Base-by-base conservation (phyloP, 1,140 invertebrate genomes). In the Drosophila ercepeae region DNA sequence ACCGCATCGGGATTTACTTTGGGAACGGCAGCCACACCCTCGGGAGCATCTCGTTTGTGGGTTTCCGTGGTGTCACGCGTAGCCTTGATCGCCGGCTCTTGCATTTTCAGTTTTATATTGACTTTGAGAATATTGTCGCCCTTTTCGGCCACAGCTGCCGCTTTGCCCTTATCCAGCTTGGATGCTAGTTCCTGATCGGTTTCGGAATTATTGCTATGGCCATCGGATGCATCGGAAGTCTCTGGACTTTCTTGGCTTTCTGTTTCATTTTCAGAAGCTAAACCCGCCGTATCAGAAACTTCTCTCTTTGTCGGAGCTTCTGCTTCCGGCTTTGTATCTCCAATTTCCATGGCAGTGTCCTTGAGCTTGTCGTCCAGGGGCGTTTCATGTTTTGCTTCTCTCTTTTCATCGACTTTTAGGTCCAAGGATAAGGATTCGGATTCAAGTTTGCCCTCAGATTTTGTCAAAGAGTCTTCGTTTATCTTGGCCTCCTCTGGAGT, bases 1-100 rank as follows among this genome's bases (percentile, higher is more conserved):
- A 60, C 57, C 0, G 82, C 73, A 45, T 81, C 67, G 1, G 54
- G 18, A 44, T 75, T 75, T 11, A 25, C 48, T 13, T 45, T 55
- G 3, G 44, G 19, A 32, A 9, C 14, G 7, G 34, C 25, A 36
- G 27, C 29, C 0, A 14, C 23, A 4, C 9, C 3, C n/a, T 54
- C 18, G 32, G 55, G 19, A 7, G 27, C 6, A 7, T 4, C 49
- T 50, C 48, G 14, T 11, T 54, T 54, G 16, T 18, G 16, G 23
- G 16, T 13, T 6, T 29, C 52, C 9, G n/a, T 27, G 14, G 34
- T 18, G 1, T 53, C 48, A 3, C 0, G 5, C 0, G 39, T 1
- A 3, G 21, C 4, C 9, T 32, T 42, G 8, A 51, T 27, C 3
- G 18, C 16, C 21, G 70, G 45, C 13, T 54, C 60, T n/a, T 59